Conservation (phyloP, 2,797 vertebrate species). For the Echeneis naucrates region DNA sequence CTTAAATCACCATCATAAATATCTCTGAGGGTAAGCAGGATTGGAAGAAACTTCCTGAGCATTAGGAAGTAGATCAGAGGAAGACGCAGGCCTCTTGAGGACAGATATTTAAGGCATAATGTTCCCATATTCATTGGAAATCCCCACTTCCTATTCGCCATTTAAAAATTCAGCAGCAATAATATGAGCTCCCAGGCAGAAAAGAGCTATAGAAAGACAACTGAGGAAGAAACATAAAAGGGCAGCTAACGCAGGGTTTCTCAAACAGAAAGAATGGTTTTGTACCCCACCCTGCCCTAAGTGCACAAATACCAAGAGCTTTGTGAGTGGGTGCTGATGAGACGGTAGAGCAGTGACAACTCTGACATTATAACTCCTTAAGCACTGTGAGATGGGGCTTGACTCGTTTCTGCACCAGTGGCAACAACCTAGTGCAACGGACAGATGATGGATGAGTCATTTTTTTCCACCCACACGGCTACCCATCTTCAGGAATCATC, state of each 20-base stretch:
- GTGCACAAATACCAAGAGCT: constrained; percentile 45
- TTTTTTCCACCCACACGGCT: constrained; percentile 48
- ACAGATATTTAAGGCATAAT: background rate
- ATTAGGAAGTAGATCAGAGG: background rate
- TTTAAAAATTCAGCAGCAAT: background rate
- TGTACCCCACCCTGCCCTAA: constrained; percentile 20
- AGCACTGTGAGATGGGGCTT: constrained; percentile 34
- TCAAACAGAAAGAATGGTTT: constrained; percentile 19
- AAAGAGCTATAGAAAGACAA: background rate
- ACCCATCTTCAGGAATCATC: constrained; percentile 41
- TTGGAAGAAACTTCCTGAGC: constrained; percentile 3
- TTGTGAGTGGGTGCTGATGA: constrained; percentile 55
- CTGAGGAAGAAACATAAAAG: constrained; percentile 12
- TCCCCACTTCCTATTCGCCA: constrained; percentile 5
- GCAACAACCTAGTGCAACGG: constrained; percentile 29
- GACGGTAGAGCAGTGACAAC: constrained; percentile 50
- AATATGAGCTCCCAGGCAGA: background rate
- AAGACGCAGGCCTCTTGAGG: background rate
- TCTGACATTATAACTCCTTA: constrained; percentile 64
- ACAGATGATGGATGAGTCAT: constrained; percentile 69
- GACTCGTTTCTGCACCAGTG: constrained; percentile 49
- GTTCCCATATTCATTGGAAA: constrained; percentile 31
- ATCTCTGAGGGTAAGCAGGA: background rate
- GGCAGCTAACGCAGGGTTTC: background rate
- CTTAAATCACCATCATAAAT: background rate